A percentile compares a stretch with the other conserved stretches of the same genome.
These are phyloP conservation scores for Campoplex nolae DNA, from an alignment of 2,888 invertebrate species.

Conservation along the genomic window DNA sequence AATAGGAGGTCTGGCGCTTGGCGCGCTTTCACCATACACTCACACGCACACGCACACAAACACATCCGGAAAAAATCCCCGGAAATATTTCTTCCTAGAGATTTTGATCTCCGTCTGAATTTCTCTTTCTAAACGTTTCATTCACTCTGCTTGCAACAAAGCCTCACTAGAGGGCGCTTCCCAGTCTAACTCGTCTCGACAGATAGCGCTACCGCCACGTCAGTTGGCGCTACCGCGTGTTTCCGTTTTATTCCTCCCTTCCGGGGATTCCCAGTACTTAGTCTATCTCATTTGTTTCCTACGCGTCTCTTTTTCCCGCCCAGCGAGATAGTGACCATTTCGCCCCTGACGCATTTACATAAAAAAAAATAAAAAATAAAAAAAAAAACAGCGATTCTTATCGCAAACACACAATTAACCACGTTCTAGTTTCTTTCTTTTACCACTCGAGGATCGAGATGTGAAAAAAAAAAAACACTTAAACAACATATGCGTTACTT, in stretches of 20 bases:
- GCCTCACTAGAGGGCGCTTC: not conserved
- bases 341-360: conserved; percentile 14
- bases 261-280: conserved; percentile 10
- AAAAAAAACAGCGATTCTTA: conserved; percentile 28
- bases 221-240: conserved; percentile 3
- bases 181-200: not conserved
- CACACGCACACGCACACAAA: conserved; percentile 73
- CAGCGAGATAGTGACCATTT: conserved; percentile 16
- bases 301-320: conserved; percentile 14
- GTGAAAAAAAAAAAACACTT: conserved; percentile 50
- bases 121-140: conserved; percentile 67
- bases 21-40: conserved; percentile 75
- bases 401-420: conserved; percentile 63
- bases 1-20: conserved; percentile 84
- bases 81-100: conserved; percentile 60
- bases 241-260: not conserved
- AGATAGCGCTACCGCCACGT: not conserved
- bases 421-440: conserved; percentile 59
- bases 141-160: conserved; percentile 5
- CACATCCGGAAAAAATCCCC: conserved; percentile 67
- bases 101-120: not conserved
- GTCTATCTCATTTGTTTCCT: conserved; percentile 18
- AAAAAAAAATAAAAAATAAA: conserved; percentile 10
- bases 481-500: conserved; percentile 65
- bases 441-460: conserved; percentile 31